Evolutionary conservation across 2,888 invertebrate species (phyloP), one percentile per base, ranked within the genome.

Genomic region (Aleiodes testaceus): DNA sequence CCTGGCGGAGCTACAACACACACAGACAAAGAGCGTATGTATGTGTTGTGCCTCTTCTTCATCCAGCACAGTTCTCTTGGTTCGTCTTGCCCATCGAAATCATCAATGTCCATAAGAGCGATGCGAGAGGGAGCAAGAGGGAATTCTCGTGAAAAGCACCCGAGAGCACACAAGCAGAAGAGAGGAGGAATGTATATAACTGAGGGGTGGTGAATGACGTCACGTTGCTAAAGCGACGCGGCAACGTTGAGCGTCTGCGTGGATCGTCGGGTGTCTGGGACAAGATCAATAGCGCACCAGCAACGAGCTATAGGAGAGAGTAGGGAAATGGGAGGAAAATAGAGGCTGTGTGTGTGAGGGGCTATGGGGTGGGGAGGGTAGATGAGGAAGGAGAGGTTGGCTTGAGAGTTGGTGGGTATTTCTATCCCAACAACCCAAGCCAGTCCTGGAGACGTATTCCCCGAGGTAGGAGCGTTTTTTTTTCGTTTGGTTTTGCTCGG

Each of bases 221-320:
- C 87, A 87, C 85, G 87, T 86, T 87, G 85, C 87, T 87, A 87
- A 85, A 87, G 87, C 86, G 85, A 87, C 87, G 85, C 84, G 82
- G 83, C 84, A 84, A 82, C 82, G 82, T 81, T 81, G 81, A 84
- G 85, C 84, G 85, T 84, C 84, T 86, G 86, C 85, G 85, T 85
- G 81, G 83, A 84, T 80, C 82, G 82, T 80, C 80, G 83, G 82
- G 81, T 82, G 82, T 83, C 86, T 82, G 85, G 85, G 85, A 79
- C 80, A 84, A 83, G 86, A 87, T 87, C 87, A 87, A 87, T 87
- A 87, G 85, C 84, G 83, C 81, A 84, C 85, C 82, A 84, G 84
- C 82, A 84, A 83, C 84, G 84, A 83, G 85, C 82, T 82, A 83
- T 66, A 47, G 59, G 11, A 20, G 12, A 63, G 45, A 47, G 36